These are phyloP conservation scores for Phaonia tiefii DNA, from an alignment of 2,888 invertebrate species.

Conservation along the genomic window DNA sequence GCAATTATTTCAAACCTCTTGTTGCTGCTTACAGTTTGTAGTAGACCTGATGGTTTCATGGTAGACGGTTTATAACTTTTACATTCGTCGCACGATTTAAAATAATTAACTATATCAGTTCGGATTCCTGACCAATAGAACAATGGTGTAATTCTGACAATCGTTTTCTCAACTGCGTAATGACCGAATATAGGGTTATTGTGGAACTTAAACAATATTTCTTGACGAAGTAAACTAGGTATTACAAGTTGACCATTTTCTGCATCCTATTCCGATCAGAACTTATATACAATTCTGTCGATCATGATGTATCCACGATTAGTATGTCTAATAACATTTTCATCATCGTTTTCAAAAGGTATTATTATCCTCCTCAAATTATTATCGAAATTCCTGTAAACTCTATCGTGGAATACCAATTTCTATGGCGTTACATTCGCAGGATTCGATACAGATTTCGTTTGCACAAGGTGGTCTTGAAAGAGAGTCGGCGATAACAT, in stretches of 20 bases:
- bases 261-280: slow-evolving; percentile 41
- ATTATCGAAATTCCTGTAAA: slow-evolving; percentile 53
- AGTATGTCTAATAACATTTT: slow-evolving; percentile 47
- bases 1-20: slow-evolving; percentile 34
- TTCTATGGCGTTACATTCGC: slow-evolving; percentile 30
- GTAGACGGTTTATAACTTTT: slow-evolving; percentile 39
- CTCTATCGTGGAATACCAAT: slow-evolving; percentile 62
- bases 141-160: slow-evolving; percentile 20
- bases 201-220: slow-evolving; percentile 34
- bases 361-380: slow-evolving; percentile 54
- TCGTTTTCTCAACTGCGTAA: slow-evolving; percentile 56
- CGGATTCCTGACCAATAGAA: slow-evolving; percentile 59
- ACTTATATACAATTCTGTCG: slow-evolving; percentile 49
- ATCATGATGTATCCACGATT: slow-evolving; percentile 58
- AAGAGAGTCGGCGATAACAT: slow-evolving; percentile 64
- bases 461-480: slow-evolving; percentile 51
- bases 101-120: slow-evolving; percentile 40
- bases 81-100: slow-evolving; percentile 32
- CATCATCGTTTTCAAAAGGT: slow-evolving; percentile 48
- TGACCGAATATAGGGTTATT: slow-evolving; percentile 51
- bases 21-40: slow-evolving; percentile 46
- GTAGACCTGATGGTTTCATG: slow-evolving; percentile 37
- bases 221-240: slow-evolving; percentile 9
- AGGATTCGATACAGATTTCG: slow-evolving; percentile 23
- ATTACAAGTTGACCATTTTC: slow-evolving; percentile 46